These are phyloP conservation scores for Thumatha senex DNA, from an alignment of 2,888 invertebrate genomes.

Conservation along the genomic window DNA sequence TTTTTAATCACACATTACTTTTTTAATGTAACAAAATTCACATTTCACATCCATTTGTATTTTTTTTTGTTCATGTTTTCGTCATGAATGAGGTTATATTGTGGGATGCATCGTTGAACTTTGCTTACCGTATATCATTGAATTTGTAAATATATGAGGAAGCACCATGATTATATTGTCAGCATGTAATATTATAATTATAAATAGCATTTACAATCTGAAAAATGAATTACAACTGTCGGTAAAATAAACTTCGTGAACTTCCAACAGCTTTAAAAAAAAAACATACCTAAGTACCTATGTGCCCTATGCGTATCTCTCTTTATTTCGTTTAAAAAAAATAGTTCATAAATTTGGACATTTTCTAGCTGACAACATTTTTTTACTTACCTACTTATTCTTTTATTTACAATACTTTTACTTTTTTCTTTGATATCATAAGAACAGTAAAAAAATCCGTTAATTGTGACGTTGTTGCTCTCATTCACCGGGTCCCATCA, in stretches of 20 bases:
- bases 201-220: background rate
- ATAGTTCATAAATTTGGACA: no score
- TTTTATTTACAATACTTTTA: no score
- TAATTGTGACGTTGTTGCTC: background rate
- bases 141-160: background rate
- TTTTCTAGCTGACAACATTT: background rate
- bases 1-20: background rate
- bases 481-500: conserved; percentile 89
- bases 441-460: background rate
- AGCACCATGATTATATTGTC: background rate
- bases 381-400: no score
- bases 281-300: no score
- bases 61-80: conserved; percentile 1
- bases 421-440: background rate
- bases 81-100: background rate
- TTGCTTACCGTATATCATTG: background rate
- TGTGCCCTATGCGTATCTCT: no score
- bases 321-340: no score
- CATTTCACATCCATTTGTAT: background rate
- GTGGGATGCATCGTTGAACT: background rate
- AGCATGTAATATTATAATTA: background rate
- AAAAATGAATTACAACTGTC: background rate
- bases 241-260: no score
- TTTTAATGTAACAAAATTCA: background rate
- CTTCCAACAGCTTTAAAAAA: no score